A percentile compares a stretch with the other conserved stretches of the same genome.
phyloP scores from a whole-genome alignment of 2,113 vertebrate species.

The Labrus mixtus region DNA sequence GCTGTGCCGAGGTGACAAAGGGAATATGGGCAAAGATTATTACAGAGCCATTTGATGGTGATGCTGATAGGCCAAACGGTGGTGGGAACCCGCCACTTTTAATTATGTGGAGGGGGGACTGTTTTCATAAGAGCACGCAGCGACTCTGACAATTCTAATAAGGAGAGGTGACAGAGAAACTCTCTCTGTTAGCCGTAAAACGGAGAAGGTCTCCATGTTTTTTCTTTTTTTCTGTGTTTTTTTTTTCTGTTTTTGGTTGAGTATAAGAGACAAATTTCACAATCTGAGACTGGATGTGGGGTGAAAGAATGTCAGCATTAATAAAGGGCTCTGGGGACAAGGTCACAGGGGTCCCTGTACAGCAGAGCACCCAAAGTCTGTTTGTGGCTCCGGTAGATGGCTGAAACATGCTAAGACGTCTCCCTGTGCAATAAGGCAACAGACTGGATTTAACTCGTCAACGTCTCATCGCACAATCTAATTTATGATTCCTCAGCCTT shows the following conservation, averaged over 20 bases:
- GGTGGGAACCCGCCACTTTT: slow-evolving; percentile 84
- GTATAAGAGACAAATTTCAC: slow-evolving; percentile 89
- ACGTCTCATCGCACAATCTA: slow-evolving; percentile 85
- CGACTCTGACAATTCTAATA: slow-evolving; percentile 92
- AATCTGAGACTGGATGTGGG: slow-evolving; percentile 96
- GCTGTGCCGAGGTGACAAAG: slow-evolving; percentile 78
- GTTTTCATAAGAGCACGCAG: slow-evolving; percentile 90
- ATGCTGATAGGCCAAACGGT: slow-evolving; percentile 87
- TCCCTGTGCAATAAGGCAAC: slow-evolving; percentile 77
- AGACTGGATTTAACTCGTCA: slow-evolving; percentile 75
- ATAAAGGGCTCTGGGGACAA: slow-evolving; percentile 91
- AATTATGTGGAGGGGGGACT: slow-evolving; percentile 88
- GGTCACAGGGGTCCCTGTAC: slow-evolving; percentile 81
- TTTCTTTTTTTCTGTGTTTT: slow-evolving; percentile 36
- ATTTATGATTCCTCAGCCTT: slow-evolving; percentile 90
- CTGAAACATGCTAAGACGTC: slow-evolving; percentile 88
- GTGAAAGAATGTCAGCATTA: slow-evolving; percentile 99
- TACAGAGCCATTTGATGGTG: slow-evolving; percentile 81
- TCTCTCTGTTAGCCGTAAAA: slow-evolving; percentile 92
- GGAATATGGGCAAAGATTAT: slow-evolving; percentile 79
- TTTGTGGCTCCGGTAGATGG: slow-evolving; percentile 85
- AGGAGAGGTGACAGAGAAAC: slow-evolving; percentile 90
- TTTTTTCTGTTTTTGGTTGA: slow-evolving; percentile 49
- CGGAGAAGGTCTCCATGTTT: slow-evolving; percentile 90
- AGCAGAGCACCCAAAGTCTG: slow-evolving; percentile 81